A percentile compares a stretch with the other conserved stretches of the same genome.
These are phyloP conservation scores for Gambelia wislizenii DNA, from an alignment of 2,797 vertebrate species.

Conservation along the genomic window DNA sequence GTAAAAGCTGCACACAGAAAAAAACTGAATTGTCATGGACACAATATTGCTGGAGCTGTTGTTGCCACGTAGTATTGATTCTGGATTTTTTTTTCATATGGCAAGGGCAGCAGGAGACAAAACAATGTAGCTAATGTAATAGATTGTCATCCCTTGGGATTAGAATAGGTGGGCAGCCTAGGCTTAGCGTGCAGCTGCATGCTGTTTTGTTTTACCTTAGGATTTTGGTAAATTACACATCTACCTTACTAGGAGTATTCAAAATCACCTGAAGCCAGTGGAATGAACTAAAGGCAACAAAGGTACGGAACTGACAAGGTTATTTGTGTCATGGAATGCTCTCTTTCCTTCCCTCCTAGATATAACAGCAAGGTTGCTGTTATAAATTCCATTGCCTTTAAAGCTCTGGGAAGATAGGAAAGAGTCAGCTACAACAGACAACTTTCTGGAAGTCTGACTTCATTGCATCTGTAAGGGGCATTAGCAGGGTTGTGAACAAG, in stretches of 20 bases:
- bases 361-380: neutral
- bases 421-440: neutral
- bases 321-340: neutral
- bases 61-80: conserved; percentile 51
- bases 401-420: neutral
- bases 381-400: neutral
- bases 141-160: conserved; percentile 47
- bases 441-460: neutral
- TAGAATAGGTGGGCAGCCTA: conserved; percentile 49
- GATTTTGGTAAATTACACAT: conserved; percentile 73
- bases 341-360: neutral
- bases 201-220: conserved; percentile 67
- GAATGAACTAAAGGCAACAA: conserved; percentile 28
- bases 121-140: conserved; percentile 47
- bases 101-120: conserved; percentile 34
- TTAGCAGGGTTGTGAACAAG: neutral
- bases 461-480: neutral
- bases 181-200: conserved; percentile 53
- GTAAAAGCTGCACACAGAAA: conserved; percentile 46
- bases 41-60: conserved; percentile 11
- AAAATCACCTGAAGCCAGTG: conserved; percentile 65
- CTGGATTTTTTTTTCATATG: conserved; percentile 26
- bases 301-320: conserved; percentile 48
- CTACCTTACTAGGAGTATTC: conserved; percentile 60
- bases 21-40: conserved; percentile 50